phyloP scores from a whole-genome alignment of 2,888 invertebrate genomes.

The Griposia aprilina region DNA sequence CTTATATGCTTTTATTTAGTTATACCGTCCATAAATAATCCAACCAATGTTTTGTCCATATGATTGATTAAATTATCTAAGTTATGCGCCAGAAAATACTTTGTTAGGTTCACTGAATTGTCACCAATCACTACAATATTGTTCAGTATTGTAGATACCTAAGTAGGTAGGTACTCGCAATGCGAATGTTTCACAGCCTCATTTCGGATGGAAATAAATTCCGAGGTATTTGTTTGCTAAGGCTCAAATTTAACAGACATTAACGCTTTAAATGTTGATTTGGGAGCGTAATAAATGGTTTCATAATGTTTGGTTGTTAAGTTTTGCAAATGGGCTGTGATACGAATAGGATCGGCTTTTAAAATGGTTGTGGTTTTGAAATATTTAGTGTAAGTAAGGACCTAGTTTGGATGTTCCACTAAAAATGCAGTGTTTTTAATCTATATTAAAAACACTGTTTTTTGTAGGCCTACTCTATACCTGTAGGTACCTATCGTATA shows the following conservation, averaged over 20 bases:
- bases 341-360: conserved; percentile 24
- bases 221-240: conserved; percentile 56
- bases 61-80: conserved; percentile 42
- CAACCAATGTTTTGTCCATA: conserved; percentile 20
- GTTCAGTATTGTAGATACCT: conserved; percentile 25
- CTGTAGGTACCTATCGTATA: not conserved
- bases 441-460: not conserved
- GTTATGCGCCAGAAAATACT: conserved; percentile 24
- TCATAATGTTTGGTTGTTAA: conserved; percentile 46
- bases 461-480: not conserved
- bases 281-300: conserved; percentile 61
- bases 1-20: not conserved
- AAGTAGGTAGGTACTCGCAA: not conserved
- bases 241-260: conserved; percentile 45
- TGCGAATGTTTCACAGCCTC: conserved; percentile 42
- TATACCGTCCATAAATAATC: not conserved
- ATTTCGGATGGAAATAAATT: conserved; percentile 60
- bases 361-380: conserved; percentile 13
- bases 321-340: conserved; percentile 43
- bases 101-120: conserved; percentile 49
- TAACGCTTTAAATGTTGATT: conserved; percentile 57
- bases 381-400: conserved; percentile 16
- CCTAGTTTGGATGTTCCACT: not conserved
- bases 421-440: not conserved
- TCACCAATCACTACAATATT: conserved; percentile 38